Base-by-base conservation (phyloP, 2,888 invertebrate genomes). In the Dioctria rufipes region DNA sequence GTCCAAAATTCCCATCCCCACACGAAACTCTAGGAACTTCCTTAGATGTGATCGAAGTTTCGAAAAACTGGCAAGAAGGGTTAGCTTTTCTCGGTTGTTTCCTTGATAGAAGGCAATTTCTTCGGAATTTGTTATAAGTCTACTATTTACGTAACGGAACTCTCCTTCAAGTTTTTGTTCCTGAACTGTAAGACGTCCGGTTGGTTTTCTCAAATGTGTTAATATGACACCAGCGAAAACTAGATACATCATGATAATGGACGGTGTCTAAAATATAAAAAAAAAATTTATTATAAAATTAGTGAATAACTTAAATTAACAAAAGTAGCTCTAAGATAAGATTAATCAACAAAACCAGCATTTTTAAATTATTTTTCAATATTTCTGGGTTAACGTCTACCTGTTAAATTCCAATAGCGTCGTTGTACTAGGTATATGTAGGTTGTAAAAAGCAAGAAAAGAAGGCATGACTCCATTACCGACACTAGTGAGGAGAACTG, bases 131-230 rank as follows among this genome's bases (percentile, higher is more conserved):
- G 98, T 98, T 82, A 99, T 99, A 46, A 99, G 91, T 75, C 99
- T 91, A 3, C 98, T 96, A 89, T 99, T 98, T 49, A 98, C 97
- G 87, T 97, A 98, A 87, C 99, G 92, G 90, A 97, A 98, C 91
- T 99, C 98, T 78, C 99, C 99, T 90, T 99, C 99, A n/a, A 98
- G 90, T 88, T 96, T 96, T 89, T 99, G 99, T 88, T 99, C 99
- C 82, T 93, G 93, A 0, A 98, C 96, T 0, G 99, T 99, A 90
- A 99, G 91, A 40, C 87, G 87, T 8, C 95, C 97, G 82, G 97
- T 95, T 0, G 98, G 98, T 85, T 94, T 93, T 83, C 98, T 92
- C 80, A 98, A 90, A 86, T 95, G 93, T 0, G 98, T 98, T 80
- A 99, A 90, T 82, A 97, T 89, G 3, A 95, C 90, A 79, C 99